Conservation (phyloP, 2,888 invertebrate species). For the Xestia xanthographa region DNA sequence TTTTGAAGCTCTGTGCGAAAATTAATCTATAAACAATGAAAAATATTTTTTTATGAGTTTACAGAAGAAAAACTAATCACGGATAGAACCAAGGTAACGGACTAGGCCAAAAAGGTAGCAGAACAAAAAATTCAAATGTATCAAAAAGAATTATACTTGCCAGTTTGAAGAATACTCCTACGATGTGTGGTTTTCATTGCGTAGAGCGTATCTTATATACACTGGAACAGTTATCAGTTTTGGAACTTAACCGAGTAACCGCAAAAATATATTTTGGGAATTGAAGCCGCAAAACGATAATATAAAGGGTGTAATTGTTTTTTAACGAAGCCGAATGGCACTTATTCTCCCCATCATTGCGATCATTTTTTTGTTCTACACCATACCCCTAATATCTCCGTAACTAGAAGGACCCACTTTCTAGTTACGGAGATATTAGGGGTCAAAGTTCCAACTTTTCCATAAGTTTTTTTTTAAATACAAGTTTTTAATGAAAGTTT, state of each 20-base stretch:
- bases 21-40: conserved; percentile 15
- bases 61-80: not conserved
- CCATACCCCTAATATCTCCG: too few species aligned
- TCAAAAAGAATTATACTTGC: not conserved
- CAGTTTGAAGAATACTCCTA: not conserved
- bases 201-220: conserved; percentile 4
- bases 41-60: not conserved
- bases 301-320: too few species aligned
- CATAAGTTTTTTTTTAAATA: too few species aligned
- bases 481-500: too few species aligned
- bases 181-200: not conserved
- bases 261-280: not conserved
- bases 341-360: too few species aligned
- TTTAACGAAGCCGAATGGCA: too few species aligned
- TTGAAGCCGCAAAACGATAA: conserved; percentile 17
- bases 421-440: too few species aligned
- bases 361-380: too few species aligned
- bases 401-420: too few species aligned
- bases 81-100: not conserved
- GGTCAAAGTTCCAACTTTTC: too few species aligned
- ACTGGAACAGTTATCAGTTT: conserved; percentile 15
- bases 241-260: not conserved
- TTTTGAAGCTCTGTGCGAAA: conserved; percentile 1
- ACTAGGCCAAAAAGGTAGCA: not conserved
- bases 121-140: not conserved